Percentiles rank a stretch among this genome's conserved stretches.
phyloP scores from a whole-genome alignment of 2,797 vertebrate species.

The Sebastolobus altivelis region DNA sequence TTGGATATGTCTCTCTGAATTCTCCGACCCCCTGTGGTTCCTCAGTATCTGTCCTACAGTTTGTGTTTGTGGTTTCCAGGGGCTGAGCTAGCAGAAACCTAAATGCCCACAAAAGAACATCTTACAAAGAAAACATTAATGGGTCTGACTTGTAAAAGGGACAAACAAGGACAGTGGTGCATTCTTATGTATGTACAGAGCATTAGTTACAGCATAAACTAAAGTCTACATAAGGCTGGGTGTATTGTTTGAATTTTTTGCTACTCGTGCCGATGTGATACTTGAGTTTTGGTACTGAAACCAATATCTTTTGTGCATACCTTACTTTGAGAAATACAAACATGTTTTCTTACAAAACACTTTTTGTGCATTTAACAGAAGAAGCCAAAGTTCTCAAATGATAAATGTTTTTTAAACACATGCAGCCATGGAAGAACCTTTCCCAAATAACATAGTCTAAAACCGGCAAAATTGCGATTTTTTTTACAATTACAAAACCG shows the following conservation, averaged over 20 bases:
- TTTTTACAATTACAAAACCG: too few species aligned
- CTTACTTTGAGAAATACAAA: neutral
- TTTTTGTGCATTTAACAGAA: too few species aligned
- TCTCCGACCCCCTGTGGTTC: constrained; percentile 22
- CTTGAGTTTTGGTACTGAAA: neutral
- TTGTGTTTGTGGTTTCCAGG: constrained; percentile 27
- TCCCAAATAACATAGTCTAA: neutral
- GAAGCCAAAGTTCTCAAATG: neutral
- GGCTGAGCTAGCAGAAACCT: constrained; percentile 1
- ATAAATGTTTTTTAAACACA: neutral
- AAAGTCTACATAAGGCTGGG: neutral
- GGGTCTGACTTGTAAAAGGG: constrained; percentile 2
- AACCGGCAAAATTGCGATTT: neutral
- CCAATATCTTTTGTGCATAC: neutral
- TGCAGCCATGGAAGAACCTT: neutral
- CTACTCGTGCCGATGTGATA: too few species aligned
- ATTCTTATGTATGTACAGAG: neutral
- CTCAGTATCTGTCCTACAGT: constrained; percentile 28
- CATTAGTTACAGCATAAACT: neutral
- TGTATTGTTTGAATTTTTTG: neutral
- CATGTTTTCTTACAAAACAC: too few species aligned
- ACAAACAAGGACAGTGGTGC: neutral
- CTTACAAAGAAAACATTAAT: constrained; percentile 6
- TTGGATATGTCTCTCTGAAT: constrained; percentile 29
- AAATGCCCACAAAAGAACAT: constrained; percentile 12